phyloP scores from a whole-genome alignment of 2,797 vertebrate genomes.

The Remorina albescens region DNA sequence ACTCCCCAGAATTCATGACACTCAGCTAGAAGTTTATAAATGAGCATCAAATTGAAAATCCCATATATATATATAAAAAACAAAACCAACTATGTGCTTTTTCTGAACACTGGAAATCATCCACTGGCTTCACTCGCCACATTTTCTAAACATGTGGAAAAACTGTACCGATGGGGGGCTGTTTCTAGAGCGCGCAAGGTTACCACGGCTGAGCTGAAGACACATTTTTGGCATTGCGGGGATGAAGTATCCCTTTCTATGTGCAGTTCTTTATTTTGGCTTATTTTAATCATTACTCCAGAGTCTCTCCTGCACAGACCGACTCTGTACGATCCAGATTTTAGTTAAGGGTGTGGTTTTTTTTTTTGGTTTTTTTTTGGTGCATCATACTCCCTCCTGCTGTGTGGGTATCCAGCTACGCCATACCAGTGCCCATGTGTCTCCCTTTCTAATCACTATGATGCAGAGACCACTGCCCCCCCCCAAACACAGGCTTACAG shows the following conservation, averaged over 20 bases:
- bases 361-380: slow-evolving; percentile 20
- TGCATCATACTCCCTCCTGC: slow-evolving; percentile 50
- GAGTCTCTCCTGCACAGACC: not conserved
- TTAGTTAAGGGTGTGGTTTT: no score
- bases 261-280: slow-evolving; percentile 12
- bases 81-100: slow-evolving; percentile 28
- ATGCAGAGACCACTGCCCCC: slow-evolving; percentile 41
- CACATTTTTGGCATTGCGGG: slow-evolving; percentile 37
- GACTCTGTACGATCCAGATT: slow-evolving; percentile 5
- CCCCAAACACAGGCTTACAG: slow-evolving; percentile 47
- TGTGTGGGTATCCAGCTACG: slow-evolving; percentile 42
- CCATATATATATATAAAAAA: slow-evolving; percentile 46
- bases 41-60: slow-evolving; percentile 50
- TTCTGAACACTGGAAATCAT: slow-evolving; percentile 40
- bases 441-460: slow-evolving; percentile 37
- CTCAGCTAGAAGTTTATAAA: slow-evolving; percentile 29
- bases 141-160: slow-evolving; percentile 65
- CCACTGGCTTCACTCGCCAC: slow-evolving; percentile 47
- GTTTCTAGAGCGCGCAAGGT: slow-evolving; percentile 32
- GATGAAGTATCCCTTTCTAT: slow-evolving; percentile 17
- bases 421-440: slow-evolving; percentile 35
- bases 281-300: not conserved
- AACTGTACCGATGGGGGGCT: slow-evolving; percentile 33
- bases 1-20: slow-evolving; percentile 6
- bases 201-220: slow-evolving; percentile 49